Evolutionary conservation across 2,113 vertebrate genomes (phyloP).

Genomic region (Trachemys scripta): DNA sequence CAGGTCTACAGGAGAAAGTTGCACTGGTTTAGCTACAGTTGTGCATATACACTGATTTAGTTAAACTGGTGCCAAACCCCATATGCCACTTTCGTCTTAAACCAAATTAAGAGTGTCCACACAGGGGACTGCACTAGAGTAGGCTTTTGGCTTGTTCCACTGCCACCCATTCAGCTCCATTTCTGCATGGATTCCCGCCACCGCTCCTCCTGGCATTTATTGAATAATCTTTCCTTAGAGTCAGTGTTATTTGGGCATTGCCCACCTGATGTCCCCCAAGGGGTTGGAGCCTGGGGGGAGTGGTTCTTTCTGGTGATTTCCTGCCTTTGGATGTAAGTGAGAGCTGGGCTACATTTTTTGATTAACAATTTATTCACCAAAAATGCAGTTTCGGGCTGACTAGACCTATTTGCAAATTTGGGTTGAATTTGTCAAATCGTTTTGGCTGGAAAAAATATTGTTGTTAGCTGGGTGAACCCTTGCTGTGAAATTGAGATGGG

Average conservation of each 20-base stretch:
- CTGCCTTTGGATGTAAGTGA: not conserved
- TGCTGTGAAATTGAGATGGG: not conserved
- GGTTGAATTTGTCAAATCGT: not conserved
- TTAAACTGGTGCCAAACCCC: not conserved
- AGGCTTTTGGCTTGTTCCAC: not conserved
- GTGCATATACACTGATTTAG: not conserved
- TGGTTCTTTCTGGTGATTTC: not conserved
- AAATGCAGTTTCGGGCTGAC: not conserved
- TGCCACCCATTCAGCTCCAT: not conserved
- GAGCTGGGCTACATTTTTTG: not conserved
- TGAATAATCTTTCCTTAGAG: no score
- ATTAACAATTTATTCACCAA: not conserved
- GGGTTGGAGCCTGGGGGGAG: not conserved
- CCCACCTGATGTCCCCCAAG: no score
- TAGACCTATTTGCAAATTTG: not conserved
- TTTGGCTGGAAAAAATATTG: not conserved
- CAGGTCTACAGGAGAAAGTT: not conserved
- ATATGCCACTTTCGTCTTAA: not conserved
- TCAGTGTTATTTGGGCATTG: not conserved
- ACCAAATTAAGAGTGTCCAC: not conserved
- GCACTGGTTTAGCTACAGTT: not conserved
- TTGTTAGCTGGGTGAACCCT: not conserved
- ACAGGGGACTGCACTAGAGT: not conserved
- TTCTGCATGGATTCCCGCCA: accelerated
- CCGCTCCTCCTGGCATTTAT: not conserved